Evolutionary conservation across 2,888 invertebrate genomes (phyloP).

Genomic region (Oligia strigilis): DNA sequence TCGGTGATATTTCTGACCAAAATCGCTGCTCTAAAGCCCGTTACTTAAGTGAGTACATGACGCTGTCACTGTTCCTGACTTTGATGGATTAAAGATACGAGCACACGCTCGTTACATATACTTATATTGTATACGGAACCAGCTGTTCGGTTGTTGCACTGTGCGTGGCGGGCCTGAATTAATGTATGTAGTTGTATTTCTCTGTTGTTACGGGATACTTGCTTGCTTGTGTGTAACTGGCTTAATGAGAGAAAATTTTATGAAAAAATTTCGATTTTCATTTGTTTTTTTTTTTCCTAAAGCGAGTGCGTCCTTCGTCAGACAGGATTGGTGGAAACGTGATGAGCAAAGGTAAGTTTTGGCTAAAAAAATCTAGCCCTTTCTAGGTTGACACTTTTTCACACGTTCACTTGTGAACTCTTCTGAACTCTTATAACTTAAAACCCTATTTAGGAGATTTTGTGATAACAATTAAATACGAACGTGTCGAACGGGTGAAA

Average conservation of each 20-base stretch:
- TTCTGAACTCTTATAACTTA: too few relatives aligned
- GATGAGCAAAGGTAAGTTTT: too few relatives aligned
- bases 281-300: too few relatives aligned
- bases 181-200: constrained; percentile 26
- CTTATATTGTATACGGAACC: constrained; percentile 56
- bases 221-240: background rate
- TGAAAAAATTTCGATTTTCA: background rate
- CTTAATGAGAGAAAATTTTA: background rate
- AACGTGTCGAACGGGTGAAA: background rate
- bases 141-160: constrained; percentile 49
- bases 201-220: background rate
- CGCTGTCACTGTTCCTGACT: constrained; percentile 70
- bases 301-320: background rate
- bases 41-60: constrained; percentile 67
- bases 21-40: constrained; percentile 45
- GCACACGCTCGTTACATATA: constrained; percentile 61
- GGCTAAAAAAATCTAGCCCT: too few relatives aligned
- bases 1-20: background rate
- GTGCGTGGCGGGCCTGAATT: constrained; percentile 51
- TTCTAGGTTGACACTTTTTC: too few relatives aligned
- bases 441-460: too few relatives aligned
- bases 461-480: background rate
- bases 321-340: background rate
- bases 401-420: too few relatives aligned
- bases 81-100: constrained; percentile 75